Evolutionary conservation across 2,797 vertebrate species (phyloP).

Genomic region (Poeciliopsis gracilis): DNA sequence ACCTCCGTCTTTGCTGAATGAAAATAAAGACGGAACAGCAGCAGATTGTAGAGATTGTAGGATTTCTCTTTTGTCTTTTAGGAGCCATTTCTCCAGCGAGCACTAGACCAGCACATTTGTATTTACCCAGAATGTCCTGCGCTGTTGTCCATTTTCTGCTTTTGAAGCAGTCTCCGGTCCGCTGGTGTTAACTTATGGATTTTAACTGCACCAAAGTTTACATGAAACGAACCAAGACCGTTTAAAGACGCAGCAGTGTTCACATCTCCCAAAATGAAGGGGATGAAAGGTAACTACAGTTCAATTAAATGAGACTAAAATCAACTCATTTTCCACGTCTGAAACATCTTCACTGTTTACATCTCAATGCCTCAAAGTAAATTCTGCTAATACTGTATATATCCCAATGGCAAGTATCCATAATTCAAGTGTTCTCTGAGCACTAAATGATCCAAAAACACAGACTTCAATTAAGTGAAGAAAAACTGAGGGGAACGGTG

Average conservation of each 20-base stretch:
- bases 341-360: constrained; percentile 18
- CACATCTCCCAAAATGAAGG: neutral
- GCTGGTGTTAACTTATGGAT: neutral
- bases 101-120: neutral
- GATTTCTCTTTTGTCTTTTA: neutral
- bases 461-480: constrained; percentile 16
- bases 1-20: neutral
- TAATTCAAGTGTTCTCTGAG: constrained; percentile 39
- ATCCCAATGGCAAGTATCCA: constrained; percentile 25
- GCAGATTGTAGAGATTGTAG: neutral
- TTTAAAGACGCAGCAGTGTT: neutral
- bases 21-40: neutral
- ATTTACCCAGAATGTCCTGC: neutral
- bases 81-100: neutral
- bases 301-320: neutral
- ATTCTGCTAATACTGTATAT: constrained; percentile 44
- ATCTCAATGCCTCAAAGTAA: neutral
- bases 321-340: neutral
- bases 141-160: neutral
- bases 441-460: constrained; percentile 17
- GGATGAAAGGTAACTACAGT: neutral
- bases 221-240: neutral
- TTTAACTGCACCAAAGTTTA: neutral
- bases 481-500: constrained; percentile 5
- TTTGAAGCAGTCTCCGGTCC: neutral